phyloP scores from a whole-genome alignment of 2,888 invertebrate species.

The Norana najaformis region DNA sequence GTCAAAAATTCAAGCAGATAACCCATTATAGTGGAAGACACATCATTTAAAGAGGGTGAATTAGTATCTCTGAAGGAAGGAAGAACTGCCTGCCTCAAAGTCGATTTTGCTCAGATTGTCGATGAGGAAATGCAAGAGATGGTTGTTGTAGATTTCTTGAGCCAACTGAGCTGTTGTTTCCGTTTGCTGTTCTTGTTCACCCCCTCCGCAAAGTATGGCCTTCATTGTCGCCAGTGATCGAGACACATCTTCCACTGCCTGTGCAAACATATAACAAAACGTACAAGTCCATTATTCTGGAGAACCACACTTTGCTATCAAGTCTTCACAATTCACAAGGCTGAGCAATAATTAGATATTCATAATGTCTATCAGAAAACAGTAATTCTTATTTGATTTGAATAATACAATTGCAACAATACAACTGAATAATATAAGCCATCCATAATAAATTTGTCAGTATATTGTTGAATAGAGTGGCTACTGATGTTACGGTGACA shows the following conservation, averaged over 20 bases:
- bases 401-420: too few species aligned
- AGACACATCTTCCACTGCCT: slow-evolving; percentile 84
- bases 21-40: too few species aligned
- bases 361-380: neutral
- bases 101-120: slow-evolving; percentile 76
- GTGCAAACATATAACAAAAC: neutral
- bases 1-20: too few species aligned
- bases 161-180: slow-evolving; percentile 60
- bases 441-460: neutral
- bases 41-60: too few species aligned
- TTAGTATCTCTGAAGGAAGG: neutral
- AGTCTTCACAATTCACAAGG: neutral
- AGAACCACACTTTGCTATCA: neutral
- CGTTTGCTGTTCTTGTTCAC: slow-evolving; percentile 84
- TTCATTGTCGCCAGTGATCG: slow-evolving; percentile 94
- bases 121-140: slow-evolving; percentile 87
- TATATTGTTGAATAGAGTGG: neutral
- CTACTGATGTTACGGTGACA: too few species aligned
- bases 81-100: slow-evolving; percentile 69
- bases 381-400: neutral
- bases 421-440: too few species aligned
- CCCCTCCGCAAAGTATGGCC: slow-evolving; percentile 95
- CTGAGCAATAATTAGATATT: neutral
- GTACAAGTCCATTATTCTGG: neutral
- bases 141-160: slow-evolving; percentile 94